Evolutionary conservation across 2,113 vertebrate genomes (phyloP), one percentile per base, ranked within the genome.

Genomic region (Microcebus jonahi): DNA sequence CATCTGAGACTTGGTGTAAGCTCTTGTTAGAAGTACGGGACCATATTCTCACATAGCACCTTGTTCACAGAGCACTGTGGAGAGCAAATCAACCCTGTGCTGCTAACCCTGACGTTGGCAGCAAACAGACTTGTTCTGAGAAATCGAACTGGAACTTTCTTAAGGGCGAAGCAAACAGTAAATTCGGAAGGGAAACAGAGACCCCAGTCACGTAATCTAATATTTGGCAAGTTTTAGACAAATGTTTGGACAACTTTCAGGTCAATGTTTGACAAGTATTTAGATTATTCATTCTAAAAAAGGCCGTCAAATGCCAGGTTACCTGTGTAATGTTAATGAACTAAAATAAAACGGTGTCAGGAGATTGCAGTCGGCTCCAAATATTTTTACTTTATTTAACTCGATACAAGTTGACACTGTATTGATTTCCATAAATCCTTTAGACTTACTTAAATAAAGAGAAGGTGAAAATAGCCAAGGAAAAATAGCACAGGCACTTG

Each of bases 311-410:
- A n/a, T 57, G 17, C 80, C 53, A 53, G 27, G 8, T 61, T 36
- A 45, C 61, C 4, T 17, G 27, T 77, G 17, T 15, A 18, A 63
- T 14, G 29, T 45, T 63, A 17, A 70, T 9, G 31, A 87, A 63
- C 39, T 34, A 21, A 76, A 34, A 65, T 29, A 73, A 61, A 73
- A 53, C 0, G 9, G 59, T 36, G n/a, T 55, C 25, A 17, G 65
- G 29, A 85, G 21, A 92, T 23, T 70, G 21, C 3, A 6, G 8
- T 76, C 42, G 21, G 31, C 50, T 12, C 27, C 65, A 86, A 57
- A 86, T 50, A 50, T 23, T 92, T 95, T 90, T 39, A n/a, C 59
- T 57, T 82, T 86, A n/a, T n/a, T 61, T 82, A 34, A 29, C 34
- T 77, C 53, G 53, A 87, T 90, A 25, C 39, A 81, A 39, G 18